Evolutionary conservation across 2,113 vertebrate species (phyloP).

Genomic region (Megaceryle maxima): DNA sequence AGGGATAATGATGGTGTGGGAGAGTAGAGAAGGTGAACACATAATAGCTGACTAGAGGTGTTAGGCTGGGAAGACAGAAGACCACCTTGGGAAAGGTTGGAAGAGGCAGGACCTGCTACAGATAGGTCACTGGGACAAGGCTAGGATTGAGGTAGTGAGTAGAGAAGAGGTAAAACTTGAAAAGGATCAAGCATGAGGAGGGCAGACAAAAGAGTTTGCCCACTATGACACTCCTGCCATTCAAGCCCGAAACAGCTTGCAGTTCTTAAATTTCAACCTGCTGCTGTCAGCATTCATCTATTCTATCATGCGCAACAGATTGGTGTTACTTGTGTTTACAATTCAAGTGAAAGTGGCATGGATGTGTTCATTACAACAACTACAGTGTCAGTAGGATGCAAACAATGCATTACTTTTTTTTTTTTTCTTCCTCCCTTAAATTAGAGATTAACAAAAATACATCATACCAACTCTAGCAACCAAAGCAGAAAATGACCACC

Average conservation of each 20-base stretch:
- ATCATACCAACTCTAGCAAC: background rate
- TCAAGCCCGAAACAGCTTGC: background rate
- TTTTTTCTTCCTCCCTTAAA: background rate
- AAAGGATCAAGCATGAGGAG: background rate
- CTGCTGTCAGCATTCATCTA: background rate
- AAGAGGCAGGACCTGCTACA: background rate
- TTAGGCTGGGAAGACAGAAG: background rate
- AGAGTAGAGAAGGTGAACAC: background rate
- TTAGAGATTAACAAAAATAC: background rate
- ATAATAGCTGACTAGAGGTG: background rate
- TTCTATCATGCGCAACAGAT: background rate
- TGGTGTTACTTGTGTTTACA: background rate
- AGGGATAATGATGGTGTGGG: background rate
- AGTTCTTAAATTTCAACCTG: background rate
- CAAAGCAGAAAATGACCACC: background rate
- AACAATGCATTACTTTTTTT: background rate
- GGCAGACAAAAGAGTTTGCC: background rate
- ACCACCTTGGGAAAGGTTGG: background rate
- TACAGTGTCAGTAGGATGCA: background rate
- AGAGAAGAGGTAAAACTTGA: background rate
- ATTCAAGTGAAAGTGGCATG: background rate
- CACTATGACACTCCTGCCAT: background rate
- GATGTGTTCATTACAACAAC: background rate
- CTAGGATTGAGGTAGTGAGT: background rate
- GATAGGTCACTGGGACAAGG: background rate